Conservation (phyloP, 1,140 invertebrate genomes). For the Trichomalopsis sarcophagae region DNA sequence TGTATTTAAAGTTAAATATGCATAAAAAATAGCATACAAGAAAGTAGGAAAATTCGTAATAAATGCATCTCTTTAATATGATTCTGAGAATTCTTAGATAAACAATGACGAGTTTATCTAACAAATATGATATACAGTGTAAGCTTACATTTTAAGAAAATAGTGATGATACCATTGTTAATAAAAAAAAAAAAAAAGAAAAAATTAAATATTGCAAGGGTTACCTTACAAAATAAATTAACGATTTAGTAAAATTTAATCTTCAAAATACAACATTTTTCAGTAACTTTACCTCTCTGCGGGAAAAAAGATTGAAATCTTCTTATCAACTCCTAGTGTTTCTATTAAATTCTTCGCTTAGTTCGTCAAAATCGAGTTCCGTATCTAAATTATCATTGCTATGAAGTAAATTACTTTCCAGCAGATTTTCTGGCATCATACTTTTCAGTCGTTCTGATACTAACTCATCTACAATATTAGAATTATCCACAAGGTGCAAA, state of each 20-base stretch:
- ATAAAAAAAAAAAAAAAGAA: not conserved
- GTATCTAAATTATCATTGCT: constrained; percentile 62
- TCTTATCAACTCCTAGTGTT: constrained; percentile 65
- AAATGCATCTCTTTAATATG: not conserved
- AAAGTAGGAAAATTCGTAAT: not conserved
- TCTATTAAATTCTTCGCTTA: constrained; percentile 67
- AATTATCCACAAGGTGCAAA: constrained; percentile 67
- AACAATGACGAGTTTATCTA: not conserved
- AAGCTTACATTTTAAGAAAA: not conserved
- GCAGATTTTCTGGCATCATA: constrained; percentile 69
- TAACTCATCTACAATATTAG: constrained; percentile 67
- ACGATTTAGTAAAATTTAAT: not conserved
- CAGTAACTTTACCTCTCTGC: constrained; percentile 44
- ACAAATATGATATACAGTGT: not conserved
- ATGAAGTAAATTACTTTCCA: constrained; percentile 67
- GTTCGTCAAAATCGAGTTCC: constrained; percentile 65
- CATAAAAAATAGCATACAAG: not conserved
- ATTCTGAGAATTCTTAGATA: not conserved
- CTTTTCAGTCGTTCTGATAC: constrained; percentile 70
- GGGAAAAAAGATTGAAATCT: not conserved
- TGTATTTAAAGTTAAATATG: not conserved
- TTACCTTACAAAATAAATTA: too few relatives aligned
- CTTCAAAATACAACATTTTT: constrained; percentile 4
- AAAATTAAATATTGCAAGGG: not conserved
- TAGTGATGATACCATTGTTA: not conserved